Conservation (phyloP, 2,797 vertebrate genomes). For the Antrozous pallidus region DNA sequence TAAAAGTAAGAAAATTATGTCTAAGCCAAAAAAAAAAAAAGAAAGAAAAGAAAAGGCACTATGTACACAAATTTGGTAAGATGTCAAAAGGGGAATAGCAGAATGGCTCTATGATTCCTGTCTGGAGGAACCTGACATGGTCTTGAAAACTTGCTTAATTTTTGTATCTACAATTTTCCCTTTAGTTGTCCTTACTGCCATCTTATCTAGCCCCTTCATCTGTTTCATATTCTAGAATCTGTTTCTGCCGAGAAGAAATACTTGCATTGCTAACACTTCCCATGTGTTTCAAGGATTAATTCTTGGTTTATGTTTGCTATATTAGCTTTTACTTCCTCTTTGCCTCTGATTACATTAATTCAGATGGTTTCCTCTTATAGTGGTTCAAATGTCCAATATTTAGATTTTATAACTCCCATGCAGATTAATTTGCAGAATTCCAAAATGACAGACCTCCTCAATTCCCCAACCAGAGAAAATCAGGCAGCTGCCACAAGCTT, state of each 20-base stretch:
- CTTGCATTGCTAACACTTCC: fast-evolving
- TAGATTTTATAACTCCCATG: background rate
- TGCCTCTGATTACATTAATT: background rate
- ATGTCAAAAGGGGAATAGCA: background rate
- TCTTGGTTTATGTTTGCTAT: background rate
- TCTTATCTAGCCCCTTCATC: background rate
- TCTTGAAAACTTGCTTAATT: background rate
- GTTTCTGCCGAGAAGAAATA: background rate
- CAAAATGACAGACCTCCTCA: background rate
- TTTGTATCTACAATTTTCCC: background rate
- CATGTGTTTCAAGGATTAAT: background rate
- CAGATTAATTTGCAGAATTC: background rate
- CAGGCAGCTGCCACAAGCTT: background rate
- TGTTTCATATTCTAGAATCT: background rate
- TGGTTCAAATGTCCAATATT: background rate
- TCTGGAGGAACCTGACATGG: background rate
- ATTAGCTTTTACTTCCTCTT: background rate
- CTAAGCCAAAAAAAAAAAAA: background rate
- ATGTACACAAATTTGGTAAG: background rate
- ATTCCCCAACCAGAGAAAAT: background rate
- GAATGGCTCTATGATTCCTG: background rate
- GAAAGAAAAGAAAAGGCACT: background rate
- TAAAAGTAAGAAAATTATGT: background rate
- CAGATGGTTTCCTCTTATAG: background rate
- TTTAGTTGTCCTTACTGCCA: background rate